Evolutionary conservation across 2,888 invertebrate species (phyloP), one percentile per base, ranked within the genome.

Genomic region (Ischnus inquisitorius): DNA sequence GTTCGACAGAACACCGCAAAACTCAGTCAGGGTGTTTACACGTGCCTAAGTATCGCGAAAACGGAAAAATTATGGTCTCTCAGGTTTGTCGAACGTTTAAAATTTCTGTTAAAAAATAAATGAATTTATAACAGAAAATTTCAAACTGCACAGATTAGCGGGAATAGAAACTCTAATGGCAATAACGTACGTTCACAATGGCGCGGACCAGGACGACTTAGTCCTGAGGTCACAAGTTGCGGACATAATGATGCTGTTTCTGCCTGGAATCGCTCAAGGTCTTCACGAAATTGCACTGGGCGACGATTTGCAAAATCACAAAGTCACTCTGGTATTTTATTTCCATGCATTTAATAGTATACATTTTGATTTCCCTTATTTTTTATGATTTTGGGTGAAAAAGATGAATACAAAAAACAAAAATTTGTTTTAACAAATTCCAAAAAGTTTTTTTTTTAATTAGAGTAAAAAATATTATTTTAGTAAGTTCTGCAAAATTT

Each of bases 1-100:
- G 92, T 94, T 25, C 94, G 95, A 82, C 94, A 95, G 72, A 94
- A 96, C 83, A 94, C 95, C 1, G 94, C 95, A 0, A 94, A 95
- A 87, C 89, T 97, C 64, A 96, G 96, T 2, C 96, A 96, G 90
- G 95, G 96, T 68, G 94, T 97, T 64, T 96, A 95, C 88, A 94
- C 96, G 0, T 94, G 96, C 16, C 94, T 96, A 1, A 95, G 96
- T 87, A 93, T 97, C 19, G 96, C 96, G 10, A 95, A 95, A 90
- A 92, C 94, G 46, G 97, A 97, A 91, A 96, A 95, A 90, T 95
- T 95, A 54, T 94, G 95, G 48, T 92, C 94, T 62, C 93, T 97
- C 14, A 95, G 96, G 96, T 97, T 93, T n/a, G 57, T 57, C 10
- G 1, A 14, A 3, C 3, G 60, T 14, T n/a, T n/a, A n/a, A n/a